These are phyloP conservation scores for Zelostemma sp. DNA, from an alignment of 1,140 invertebrate genomes.

Conservation along the genomic window DNA sequence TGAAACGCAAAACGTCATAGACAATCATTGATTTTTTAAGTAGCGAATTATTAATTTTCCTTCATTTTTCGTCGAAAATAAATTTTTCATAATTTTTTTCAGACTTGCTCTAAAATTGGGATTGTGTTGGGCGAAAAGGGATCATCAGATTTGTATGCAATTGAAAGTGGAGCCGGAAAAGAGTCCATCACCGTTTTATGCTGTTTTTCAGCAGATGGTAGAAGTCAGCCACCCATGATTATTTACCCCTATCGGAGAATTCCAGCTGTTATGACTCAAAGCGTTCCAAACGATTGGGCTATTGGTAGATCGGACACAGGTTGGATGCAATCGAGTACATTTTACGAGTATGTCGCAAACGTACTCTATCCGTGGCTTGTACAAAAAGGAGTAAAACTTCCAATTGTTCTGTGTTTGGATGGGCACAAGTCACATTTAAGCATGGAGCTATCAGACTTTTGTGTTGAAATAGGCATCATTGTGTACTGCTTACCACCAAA, in stretches of 20 bases:
- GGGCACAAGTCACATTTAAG: slow-evolving; percentile 25
- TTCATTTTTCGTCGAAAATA: too few relatives aligned
- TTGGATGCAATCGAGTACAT: slow-evolving; percentile 59
- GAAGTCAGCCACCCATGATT: slow-evolving; percentile 19
- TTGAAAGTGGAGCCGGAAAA: slow-evolving; percentile 21
- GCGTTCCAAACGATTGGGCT: slow-evolving; percentile 51
- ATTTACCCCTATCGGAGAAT: slow-evolving; percentile 45
- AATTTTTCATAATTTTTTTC: slow-evolving; percentile 8
- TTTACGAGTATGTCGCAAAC: slow-evolving; percentile 60
- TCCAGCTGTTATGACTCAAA: slow-evolving; percentile 11
- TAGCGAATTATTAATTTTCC: too few relatives aligned
- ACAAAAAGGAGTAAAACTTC: slow-evolving; percentile 34
- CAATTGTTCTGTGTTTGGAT: slow-evolving; percentile 50
- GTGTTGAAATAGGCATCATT: slow-evolving; percentile 12
- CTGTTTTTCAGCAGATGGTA: slow-evolving; percentile 16
- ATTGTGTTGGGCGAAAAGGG: slow-evolving; percentile 11
- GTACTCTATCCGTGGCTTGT: slow-evolving; percentile 51
- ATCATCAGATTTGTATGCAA: slow-evolving; percentile 17
- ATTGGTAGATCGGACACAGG: slow-evolving; percentile 51
- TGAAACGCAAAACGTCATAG: too few relatives aligned
- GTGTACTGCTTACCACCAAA: too few relatives aligned
- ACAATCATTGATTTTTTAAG: too few relatives aligned
- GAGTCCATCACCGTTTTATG: slow-evolving; percentile 16
- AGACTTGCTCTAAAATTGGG: slow-evolving; percentile 24
- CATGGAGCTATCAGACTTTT: slow-evolving; percentile 7